phyloP scores from a whole-genome alignment of 2,797 vertebrate genomes.

The Yasuhikotakia modesta region DNA sequence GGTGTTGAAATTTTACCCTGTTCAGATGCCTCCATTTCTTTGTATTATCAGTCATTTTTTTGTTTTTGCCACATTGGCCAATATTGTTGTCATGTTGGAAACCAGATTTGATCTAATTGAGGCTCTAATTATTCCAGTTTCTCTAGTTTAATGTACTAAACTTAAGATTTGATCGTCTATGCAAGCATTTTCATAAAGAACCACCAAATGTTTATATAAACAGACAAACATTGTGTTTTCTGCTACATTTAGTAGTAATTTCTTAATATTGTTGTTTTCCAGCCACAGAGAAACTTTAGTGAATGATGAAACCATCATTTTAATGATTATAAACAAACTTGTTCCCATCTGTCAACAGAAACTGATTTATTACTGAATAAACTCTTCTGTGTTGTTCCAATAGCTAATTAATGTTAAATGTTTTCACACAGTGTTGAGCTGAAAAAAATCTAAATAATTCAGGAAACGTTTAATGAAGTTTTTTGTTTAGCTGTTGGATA shows the following conservation, averaged over 20 bases:
- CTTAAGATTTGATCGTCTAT: slow-evolving; percentile 5
- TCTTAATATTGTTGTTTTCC: neutral
- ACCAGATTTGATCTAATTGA: neutral
- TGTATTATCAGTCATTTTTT: too few relatives aligned
- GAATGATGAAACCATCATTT: neutral
- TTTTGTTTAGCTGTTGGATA: neutral
- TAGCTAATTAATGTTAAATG: neutral
- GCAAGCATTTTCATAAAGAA: slow-evolving; percentile 15
- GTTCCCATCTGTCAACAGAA: neutral
- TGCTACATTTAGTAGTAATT: slow-evolving; percentile 8
- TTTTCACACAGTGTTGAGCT: neutral
- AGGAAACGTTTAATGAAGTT: neutral
- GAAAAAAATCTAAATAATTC: neutral
- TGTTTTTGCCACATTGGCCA: too few relatives aligned
- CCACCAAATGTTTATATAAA: slow-evolving; percentile 1
- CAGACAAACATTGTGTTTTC: slow-evolving; percentile 10
- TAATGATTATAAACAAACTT: too few relatives aligned
- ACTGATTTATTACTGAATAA: neutral
- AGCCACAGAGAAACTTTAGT: neutral
- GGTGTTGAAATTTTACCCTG: too few relatives aligned
- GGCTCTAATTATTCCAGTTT: neutral
- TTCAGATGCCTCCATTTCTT: too few relatives aligned
- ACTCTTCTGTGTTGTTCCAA: neutral
- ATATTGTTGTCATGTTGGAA: too few relatives aligned
- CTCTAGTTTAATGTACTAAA: neutral